Evolutionary conservation across 2,888 invertebrate genomes (phyloP).

Genomic region (Apocheima hispidaria): DNA sequence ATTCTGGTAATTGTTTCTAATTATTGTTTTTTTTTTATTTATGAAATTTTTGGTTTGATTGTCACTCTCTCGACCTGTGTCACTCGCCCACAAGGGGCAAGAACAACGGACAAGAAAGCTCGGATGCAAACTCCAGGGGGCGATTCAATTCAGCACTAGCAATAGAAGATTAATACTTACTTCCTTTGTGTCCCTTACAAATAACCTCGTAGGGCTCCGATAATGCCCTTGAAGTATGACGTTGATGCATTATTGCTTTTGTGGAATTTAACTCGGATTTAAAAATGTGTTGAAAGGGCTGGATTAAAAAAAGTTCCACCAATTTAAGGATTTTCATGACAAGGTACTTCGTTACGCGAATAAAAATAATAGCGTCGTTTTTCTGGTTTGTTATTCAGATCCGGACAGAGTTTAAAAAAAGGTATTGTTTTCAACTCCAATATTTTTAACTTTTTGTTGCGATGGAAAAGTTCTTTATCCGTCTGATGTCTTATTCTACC

Average conservation of each 20-base stretch:
- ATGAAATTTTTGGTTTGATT: background rate
- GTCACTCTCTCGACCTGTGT: slow-evolving; percentile 39
- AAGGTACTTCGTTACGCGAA: background rate
- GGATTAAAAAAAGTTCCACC: background rate
- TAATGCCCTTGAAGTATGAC: slow-evolving; percentile 58
- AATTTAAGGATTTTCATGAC: background rate
- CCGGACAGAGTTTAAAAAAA: background rate
- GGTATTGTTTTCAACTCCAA: background rate
- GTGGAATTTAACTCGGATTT: slow-evolving; percentile 16
- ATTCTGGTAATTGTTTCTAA: too few relatives aligned
- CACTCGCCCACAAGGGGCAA: slow-evolving; percentile 46
- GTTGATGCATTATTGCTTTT: slow-evolving; percentile 70
- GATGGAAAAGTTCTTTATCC: background rate
- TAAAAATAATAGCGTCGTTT: background rate
- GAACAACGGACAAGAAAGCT: slow-evolving; percentile 70
- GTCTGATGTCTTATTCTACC: too few relatives aligned
- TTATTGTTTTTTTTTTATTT: too few relatives aligned
- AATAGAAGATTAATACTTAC: slow-evolving; percentile 82
- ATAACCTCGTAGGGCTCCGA: slow-evolving; percentile 58
- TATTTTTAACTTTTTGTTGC: background rate
- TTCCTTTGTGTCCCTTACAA: slow-evolving; percentile 73
- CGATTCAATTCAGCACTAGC: slow-evolving; percentile 48
- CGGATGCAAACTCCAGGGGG: slow-evolving; percentile 79
- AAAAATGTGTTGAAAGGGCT: background rate
- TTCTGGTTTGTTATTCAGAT: background rate